Evolutionary conservation across 2,888 invertebrate genomes (phyloP).

Genomic region (Diplazon laetatorius): DNA sequence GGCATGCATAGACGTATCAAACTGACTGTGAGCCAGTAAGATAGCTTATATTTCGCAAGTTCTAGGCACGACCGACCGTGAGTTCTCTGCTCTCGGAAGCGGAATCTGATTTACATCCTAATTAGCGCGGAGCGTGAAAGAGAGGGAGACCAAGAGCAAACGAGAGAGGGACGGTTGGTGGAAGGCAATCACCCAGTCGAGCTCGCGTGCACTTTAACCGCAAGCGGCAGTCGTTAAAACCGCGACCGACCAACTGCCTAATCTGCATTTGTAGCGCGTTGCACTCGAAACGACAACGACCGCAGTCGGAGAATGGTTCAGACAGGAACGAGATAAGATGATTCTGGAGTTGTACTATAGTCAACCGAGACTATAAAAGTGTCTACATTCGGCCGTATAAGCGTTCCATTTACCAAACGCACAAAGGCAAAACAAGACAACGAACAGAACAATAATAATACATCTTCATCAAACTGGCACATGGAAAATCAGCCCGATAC

Average conservation of each 20-base stretch:
- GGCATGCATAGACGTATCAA: conserved; percentile 42
- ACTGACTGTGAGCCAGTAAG: conserved; percentile 45
- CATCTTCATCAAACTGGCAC: conserved; percentile 32
- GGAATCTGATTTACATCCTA: conserved; percentile 78
- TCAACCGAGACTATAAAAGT: conserved; percentile 45
- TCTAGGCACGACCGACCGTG: conserved; percentile 42
- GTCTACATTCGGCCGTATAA: conserved; percentile 34
- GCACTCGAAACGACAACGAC: conserved; percentile 58
- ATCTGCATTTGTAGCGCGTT: conserved; percentile 74
- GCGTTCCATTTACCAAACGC: conserved; percentile 22
- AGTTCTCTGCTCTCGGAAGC: conserved; percentile 64
- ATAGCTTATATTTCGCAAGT: conserved; percentile 55
- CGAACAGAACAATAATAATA: conserved; percentile 39
- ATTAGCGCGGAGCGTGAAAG: conserved; percentile 69
- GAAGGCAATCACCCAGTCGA: conserved; percentile 50
- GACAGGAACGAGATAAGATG: conserved; percentile 26
- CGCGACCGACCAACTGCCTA: conserved; percentile 68
- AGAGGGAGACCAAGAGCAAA: conserved; percentile 19
- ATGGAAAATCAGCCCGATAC: conserved; percentile 7
- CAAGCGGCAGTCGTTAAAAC: conserved; percentile 68
- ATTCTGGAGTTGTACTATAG: not conserved
- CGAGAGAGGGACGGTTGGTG: conserved; percentile 24
- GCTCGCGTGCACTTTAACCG: conserved; percentile 67
- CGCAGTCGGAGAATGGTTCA: conserved; percentile 14
- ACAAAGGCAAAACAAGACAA: conserved; percentile 28